Evolutionary conservation across 2,797 vertebrate species (phyloP), one percentile per base, ranked within the genome.

Genomic region (Acrocephalus scirpaceus): DNA sequence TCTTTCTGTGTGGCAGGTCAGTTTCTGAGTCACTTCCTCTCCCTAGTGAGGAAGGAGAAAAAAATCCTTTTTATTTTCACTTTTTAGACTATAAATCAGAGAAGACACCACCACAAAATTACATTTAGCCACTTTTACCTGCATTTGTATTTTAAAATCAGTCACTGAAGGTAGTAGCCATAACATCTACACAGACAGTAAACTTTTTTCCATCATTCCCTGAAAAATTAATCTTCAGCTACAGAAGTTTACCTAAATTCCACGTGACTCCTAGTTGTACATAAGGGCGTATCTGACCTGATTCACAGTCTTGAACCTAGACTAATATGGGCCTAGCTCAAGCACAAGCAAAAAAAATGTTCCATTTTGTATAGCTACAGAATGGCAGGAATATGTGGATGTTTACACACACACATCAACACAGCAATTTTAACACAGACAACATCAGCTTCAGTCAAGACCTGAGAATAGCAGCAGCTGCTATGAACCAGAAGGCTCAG

Each of bases 21-120:
- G 99, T 98, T 96, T 99, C 99, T 0, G 99, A 99, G 98, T 99
- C 99, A 67, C 99, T 99, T 97, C 99, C 99, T 91, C 98, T 99
- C 97, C 99, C 99, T 99, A 92, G 77, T 48, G 69, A 69, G 40
- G 54, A 88, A 76, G 16, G 9, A 47, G 34, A 69, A 71, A 82
- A 72, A 83, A 86, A 58, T 6, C 4, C 17, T 32, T 32, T 47
- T 18, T 27, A 79, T 23, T 70, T 66, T 57, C 29, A 79, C 14
- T 57, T 79, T 29, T 19, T 30, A 25, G 56, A 76, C 27, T 48
- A 50, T 29, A 60, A 48, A 73, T 74, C 29, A 71, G 36, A 50
- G 51, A 72, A 90, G 23, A 77, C 3, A 34, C 7, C 19, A 89
- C 9, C 25, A 69, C 69, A 89, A 69, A 85, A 64, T 32, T 36